phyloP scores from a whole-genome alignment of 2,888 invertebrate genomes.

The Brenthis daphne region DNA sequence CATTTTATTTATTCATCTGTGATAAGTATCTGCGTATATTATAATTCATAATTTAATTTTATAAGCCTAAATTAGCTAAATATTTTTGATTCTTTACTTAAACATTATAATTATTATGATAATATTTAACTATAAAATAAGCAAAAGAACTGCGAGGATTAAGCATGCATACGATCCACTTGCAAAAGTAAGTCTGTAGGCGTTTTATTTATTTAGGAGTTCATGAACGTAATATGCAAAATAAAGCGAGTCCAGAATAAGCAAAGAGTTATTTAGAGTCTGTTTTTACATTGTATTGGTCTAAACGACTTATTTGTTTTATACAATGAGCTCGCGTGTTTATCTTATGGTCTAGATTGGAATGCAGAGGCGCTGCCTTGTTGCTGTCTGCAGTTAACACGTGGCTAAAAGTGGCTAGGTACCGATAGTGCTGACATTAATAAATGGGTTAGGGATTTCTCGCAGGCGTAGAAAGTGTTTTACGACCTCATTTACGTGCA shows the following conservation, averaged over 20 bases:
- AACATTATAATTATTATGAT: no score
- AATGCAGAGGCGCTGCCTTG: slow-evolving; percentile 47
- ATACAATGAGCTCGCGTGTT: slow-evolving; percentile 45
- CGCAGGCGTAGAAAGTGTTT: slow-evolving; percentile 12
- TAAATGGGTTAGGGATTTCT: slow-evolving; percentile 33
- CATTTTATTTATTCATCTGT: no score
- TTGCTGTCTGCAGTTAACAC: slow-evolving; percentile 37
- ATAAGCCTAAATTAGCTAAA: no score
- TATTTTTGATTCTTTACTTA: no score
- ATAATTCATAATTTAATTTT: no score
- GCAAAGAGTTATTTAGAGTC: slow-evolving; percentile 26
- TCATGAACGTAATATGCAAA: slow-evolving; percentile 28
- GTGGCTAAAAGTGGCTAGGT: slow-evolving; percentile 21
- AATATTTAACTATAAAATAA: no score
- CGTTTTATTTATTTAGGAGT: slow-evolving; percentile 25
- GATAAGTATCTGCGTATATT: no score
- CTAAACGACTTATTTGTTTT: slow-evolving; percentile 39
- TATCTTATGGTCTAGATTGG: slow-evolving; percentile 45
- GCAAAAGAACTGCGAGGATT: neutral
- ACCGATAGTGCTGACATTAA: slow-evolving; percentile 35
- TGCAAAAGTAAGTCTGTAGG: slow-evolving; percentile 19
- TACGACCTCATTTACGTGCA: neutral
- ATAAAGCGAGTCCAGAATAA: slow-evolving; percentile 22
- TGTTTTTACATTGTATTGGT: slow-evolving; percentile 39
- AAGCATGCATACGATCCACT: slow-evolving; percentile 7